Percentiles rank a stretch among this genome's conserved stretches.
phyloP scores from a whole-genome alignment of 2,888 invertebrate species.

The Lithophane leautieri region DNA sequence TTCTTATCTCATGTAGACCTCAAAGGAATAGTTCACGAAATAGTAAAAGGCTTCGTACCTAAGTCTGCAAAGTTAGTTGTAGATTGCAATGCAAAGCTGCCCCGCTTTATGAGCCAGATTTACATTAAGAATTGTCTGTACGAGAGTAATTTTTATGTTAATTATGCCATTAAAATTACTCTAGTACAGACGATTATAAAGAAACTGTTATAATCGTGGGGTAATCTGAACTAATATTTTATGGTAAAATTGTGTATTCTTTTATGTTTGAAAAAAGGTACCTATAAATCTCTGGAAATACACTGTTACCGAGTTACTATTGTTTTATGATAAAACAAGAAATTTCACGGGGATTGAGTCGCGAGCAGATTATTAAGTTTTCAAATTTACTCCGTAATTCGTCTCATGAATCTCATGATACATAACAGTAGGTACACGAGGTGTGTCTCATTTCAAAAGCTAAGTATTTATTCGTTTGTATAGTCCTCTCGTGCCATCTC shows the following conservation, averaged over 20 bases:
- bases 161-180: too few species aligned
- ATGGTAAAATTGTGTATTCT: neutral
- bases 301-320: neutral
- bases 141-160: too few species aligned
- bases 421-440: neutral
- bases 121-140: too few species aligned
- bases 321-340: neutral
- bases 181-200: too few species aligned
- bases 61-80: too few species aligned
- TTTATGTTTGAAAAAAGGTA: neutral
- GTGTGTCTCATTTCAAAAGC: conserved; percentile 24
- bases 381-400: neutral
- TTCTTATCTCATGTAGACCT: neutral
- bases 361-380: neutral
- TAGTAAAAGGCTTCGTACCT: neutral
- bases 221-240: too few species aligned
- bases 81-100: too few species aligned
- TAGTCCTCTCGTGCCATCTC: conserved; percentile 19
- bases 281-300: too few species aligned
- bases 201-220: too few species aligned
- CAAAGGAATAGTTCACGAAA: neutral
- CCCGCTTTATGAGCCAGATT: too few species aligned
- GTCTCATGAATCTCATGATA: neutral
- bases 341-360: neutral
- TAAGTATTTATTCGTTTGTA: conserved; percentile 5